Evolutionary conservation across 1,140 invertebrate genomes (phyloP), one percentile per base, ranked within the genome.

Genomic region (Atopsyche davidsoni): DNA sequence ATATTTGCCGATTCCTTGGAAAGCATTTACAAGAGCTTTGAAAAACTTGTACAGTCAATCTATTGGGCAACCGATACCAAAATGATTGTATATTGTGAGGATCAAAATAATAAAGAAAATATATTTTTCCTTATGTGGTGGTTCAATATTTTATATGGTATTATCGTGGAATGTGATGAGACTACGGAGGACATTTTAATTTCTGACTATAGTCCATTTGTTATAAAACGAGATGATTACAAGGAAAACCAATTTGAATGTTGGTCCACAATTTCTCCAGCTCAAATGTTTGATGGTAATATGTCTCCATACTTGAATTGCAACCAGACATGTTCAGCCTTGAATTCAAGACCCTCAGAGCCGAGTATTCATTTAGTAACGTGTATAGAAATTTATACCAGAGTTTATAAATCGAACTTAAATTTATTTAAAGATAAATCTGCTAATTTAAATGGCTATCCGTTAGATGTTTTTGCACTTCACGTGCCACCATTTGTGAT

Each of bases 211-310:
- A 25, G 40, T 14, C 48, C 48, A 1, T 51, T 32, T 35, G 48
- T 44, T 2, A n/a, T 7, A 3, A 24, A 35, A 17, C 18, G 18
- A 19, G 3, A 38, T 2, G 1, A 7, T 10, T 21, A 36, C 23
- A 51, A 35, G 17, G n/a, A 24, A 23, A 51, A 51, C 38, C 48
- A 51, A 36, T 51, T 36, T 13, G 40, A 23, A 17, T 51, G 48
- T 18, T 51, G 40, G 40, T 34, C 48, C 23, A 38, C 23, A 14
- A 51, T 32, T 10, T 31, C 25, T 17, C 2, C 41, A 17, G 40
- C 43, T 10, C 32, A 51, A 19, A 36, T 51, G 31, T 51, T 42
- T 25, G 48, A 51, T 18, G 40, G 24, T 13, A 51, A 38, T 21
- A 51, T 51, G 32, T 6, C 18, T 19, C 9, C 19, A n/a, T 51